Evolutionary conservation across 1,140 invertebrate genomes (phyloP).

Genomic region (Ylistrum balloti): DNA sequence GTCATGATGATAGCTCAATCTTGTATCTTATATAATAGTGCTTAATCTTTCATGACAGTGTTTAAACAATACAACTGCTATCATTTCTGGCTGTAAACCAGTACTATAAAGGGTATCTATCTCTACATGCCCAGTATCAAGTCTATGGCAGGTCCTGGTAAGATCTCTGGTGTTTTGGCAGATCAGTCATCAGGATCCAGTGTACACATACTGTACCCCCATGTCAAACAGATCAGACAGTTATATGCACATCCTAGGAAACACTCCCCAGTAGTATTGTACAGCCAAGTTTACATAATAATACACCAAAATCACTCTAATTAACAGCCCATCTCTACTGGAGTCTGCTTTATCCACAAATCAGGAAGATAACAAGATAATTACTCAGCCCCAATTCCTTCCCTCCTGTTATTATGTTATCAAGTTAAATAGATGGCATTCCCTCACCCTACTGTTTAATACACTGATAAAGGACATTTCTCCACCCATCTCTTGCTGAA

Average conservation of each 20-base stretch:
- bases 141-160: background rate
- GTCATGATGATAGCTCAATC: background rate
- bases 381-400: too few species aligned
- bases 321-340: background rate
- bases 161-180: background rate
- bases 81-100: background rate
- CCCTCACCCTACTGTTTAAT: too few species aligned
- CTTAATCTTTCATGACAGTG: background rate
- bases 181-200: background rate
- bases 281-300: background rate
- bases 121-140: background rate
- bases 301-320: slow-evolving; percentile 18
- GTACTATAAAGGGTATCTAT: background rate
- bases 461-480: too few species aligned
- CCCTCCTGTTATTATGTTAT: too few species aligned
- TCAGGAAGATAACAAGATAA: too few species aligned
- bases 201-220: slow-evolving; percentile 26
- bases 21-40: background rate
- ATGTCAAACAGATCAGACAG: slow-evolving; percentile 21
- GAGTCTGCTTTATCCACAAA: too few species aligned
- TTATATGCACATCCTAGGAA: background rate
- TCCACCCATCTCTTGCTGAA: too few species aligned
- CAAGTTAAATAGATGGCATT: too few species aligned
- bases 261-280: too few species aligned
- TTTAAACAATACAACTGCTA: background rate